phyloP scores from a whole-genome alignment of 2,797 vertebrate genomes.

The Gobionotothen gibberifrons region DNA sequence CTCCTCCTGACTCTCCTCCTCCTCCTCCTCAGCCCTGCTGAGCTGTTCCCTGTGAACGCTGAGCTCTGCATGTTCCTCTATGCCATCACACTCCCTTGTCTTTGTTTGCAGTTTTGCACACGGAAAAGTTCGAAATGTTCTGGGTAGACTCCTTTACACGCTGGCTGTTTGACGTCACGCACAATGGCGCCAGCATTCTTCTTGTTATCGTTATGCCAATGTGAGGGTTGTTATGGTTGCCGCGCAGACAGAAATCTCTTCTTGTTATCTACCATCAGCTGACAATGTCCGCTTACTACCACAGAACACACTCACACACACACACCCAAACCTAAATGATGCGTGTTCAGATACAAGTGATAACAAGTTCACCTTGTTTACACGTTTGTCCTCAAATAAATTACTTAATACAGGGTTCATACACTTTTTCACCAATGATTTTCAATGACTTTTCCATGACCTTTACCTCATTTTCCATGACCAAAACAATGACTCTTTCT shows the following conservation, averaged over 20 bases:
- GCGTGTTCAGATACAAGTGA: conserved; percentile 28
- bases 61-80: conserved; percentile 18
- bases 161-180: conserved; percentile 66
- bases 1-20: conserved; percentile 7
- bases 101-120: conserved; percentile 46
- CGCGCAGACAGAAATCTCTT: conserved; percentile 63
- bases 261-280: conserved; percentile 69
- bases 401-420: background rate
- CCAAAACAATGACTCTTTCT: no score
- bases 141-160: conserved; percentile 53
- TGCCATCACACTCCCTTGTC: conserved; percentile 5
- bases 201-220: conserved; percentile 73
- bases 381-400: conserved; percentile 2
- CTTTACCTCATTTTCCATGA: no score
- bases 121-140: conserved; percentile 64
- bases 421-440: no score
- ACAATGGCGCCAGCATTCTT: conserved; percentile 76
- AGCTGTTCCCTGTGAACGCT: background rate
- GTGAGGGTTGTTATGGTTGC: conserved; percentile 81
- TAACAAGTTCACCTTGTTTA: conserved; percentile 17
- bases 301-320: conserved; percentile 38
- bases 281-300: conserved; percentile 42
- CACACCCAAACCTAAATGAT: conserved; percentile 31
- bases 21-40: conserved; percentile 1
- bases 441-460: no score